Evolutionary conservation across 2,113 vertebrate species (phyloP).

Genomic region (Setophaga kirtlandii): DNA sequence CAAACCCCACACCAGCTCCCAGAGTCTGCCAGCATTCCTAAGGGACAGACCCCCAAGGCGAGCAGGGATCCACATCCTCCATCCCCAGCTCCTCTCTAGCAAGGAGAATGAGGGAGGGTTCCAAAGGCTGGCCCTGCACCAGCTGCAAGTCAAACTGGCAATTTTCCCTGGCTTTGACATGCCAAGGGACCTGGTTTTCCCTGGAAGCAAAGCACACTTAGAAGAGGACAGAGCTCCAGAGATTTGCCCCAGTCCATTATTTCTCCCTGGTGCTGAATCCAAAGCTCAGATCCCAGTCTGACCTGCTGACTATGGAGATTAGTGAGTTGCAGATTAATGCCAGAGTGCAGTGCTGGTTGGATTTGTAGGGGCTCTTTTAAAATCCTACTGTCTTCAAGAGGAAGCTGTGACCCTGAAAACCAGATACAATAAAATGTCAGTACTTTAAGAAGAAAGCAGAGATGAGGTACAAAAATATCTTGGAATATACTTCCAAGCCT

Average conservation of each 20-base stretch:
- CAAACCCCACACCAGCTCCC: background rate
- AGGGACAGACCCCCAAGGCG: background rate
- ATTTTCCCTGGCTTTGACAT: background rate
- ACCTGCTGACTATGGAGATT: background rate
- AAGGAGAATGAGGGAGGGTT: fast-evolving
- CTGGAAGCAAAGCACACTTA: background rate
- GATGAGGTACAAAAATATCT: background rate
- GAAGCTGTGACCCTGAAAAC: background rate
- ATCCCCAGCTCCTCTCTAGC: background rate
- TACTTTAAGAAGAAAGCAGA: background rate
- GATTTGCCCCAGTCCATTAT: too few species aligned
- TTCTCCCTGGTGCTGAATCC: background rate
- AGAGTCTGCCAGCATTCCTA: background rate
- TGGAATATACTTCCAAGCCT: background rate
- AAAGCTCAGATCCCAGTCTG: background rate
- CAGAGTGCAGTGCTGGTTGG: fast-evolving
- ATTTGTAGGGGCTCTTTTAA: background rate
- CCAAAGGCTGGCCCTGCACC: background rate
- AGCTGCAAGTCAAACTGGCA: background rate
- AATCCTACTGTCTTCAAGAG: background rate
- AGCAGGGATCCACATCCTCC: background rate
- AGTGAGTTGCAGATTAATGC: background rate
- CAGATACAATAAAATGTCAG: background rate
- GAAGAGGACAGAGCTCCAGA: background rate
- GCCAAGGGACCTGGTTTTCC: background rate